phyloP scores from a whole-genome alignment of 2,797 vertebrate species.

The Acanthurus leucopareius region DNA sequence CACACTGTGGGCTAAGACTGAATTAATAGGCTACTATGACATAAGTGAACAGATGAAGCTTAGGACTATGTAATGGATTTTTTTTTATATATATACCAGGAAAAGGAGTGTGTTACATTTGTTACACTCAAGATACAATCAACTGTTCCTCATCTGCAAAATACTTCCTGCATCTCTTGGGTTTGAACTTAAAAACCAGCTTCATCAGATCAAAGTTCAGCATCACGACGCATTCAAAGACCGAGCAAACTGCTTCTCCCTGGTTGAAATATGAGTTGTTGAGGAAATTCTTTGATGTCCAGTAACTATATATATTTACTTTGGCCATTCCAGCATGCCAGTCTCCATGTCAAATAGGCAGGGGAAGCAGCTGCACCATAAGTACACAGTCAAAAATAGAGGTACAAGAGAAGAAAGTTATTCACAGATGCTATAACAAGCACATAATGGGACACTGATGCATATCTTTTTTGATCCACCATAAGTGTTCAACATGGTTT shows the following conservation, averaged over 20 bases:
- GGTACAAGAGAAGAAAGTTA: neutral
- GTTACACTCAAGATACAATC: conserved; percentile 1
- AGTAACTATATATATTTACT: conserved; percentile 44
- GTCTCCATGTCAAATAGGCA: conserved; percentile 33
- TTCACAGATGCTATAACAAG: conserved; percentile 4
- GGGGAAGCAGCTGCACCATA: conserved; percentile 56
- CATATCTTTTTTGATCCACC: neutral
- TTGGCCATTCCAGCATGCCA: conserved; percentile 49
- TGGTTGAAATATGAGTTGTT: conserved; percentile 22
- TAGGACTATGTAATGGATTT: conserved; percentile 52
- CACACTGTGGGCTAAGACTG: conserved; percentile 40
- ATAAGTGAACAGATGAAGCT: conserved; percentile 34
- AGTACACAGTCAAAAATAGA: conserved; percentile 58
- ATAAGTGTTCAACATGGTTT: conserved; percentile 1
- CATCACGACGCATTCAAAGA: neutral
- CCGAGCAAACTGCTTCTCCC: neutral
- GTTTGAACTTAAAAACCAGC: neutral
- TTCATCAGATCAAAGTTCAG: conserved; percentile 1
- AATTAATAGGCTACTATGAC: conserved; percentile 56
- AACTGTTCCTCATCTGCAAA: conserved; percentile 1
- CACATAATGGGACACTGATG: conserved; percentile 35
- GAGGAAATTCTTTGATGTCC: conserved; percentile 39
- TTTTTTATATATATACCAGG: neutral
- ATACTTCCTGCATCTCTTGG: neutral
- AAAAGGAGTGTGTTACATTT: neutral